These are phyloP conservation scores for Ramphastos sulfuratus DNA, from an alignment of 2,113 vertebrate species.

Conservation along the genomic window DNA sequence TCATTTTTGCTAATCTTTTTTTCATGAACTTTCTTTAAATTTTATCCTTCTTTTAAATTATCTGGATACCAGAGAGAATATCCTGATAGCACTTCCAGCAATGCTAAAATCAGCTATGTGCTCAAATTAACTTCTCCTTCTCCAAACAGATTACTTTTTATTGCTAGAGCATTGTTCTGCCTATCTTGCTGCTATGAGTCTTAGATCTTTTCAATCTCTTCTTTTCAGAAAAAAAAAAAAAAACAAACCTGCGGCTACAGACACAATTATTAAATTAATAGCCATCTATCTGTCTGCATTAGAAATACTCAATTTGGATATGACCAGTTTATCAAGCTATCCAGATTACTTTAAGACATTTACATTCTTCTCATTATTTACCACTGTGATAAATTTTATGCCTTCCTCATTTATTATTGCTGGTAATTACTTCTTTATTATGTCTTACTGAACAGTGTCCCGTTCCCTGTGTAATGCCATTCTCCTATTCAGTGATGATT, in stretches of 20 bases:
- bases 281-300: neutral
- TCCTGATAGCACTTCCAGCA: neutral
- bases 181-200: neutral
- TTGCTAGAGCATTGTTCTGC: neutral
- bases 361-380: neutral
- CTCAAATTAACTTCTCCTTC: neutral
- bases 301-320: neutral
- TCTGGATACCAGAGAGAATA: neutral
- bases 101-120: neutral
- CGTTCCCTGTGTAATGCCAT: neutral
- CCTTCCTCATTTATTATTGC: neutral
- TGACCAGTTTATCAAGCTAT: neutral
- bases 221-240: neutral
- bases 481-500: neutral
- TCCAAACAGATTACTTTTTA: neutral
- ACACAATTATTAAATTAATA: neutral
- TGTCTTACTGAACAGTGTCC: neutral
- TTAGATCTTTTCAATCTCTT: neutral
- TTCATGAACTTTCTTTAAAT: neutral
- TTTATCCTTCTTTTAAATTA: neutral
- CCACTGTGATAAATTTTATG: neutral
- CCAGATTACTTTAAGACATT: neutral
- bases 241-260: neutral
- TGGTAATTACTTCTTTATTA: neutral
- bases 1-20: neutral